A percentile compares a stretch with the other conserved stretches of the same genome.
These are phyloP conservation scores for Podocnemis expansa DNA, from an alignment of 2,113 vertebrate genomes.

Conservation along the genomic window DNA sequence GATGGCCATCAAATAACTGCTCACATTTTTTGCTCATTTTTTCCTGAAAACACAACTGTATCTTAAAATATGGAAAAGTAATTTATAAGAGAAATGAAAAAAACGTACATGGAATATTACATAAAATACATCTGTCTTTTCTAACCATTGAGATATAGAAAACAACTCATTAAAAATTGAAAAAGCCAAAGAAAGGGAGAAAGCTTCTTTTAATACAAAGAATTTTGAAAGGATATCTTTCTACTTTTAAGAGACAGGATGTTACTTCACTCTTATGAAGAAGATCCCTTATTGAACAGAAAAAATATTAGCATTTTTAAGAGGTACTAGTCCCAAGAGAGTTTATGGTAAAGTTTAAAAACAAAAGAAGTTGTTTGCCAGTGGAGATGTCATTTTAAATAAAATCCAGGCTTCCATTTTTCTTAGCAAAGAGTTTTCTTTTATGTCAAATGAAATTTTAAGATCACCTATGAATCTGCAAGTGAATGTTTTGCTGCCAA, in stretches of 20 bases:
- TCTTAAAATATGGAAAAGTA: constrained; percentile 88
- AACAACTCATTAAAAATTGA: constrained; percentile 73
- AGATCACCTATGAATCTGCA: constrained; percentile 81
- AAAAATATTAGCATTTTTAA: constrained; percentile 44
- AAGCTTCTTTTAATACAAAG: constrained; percentile 74
- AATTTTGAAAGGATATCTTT: constrained; percentile 53
- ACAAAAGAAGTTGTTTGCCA: constrained; percentile 58
- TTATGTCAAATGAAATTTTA: constrained; percentile 82
- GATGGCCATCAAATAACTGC: constrained; percentile 72
- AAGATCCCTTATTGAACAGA: constrained; percentile 36
- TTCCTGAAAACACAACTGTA: constrained; percentile 66
- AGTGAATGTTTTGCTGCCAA: constrained; percentile 77
- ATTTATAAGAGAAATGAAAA: constrained; percentile 84
- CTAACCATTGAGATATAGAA: constrained; percentile 74
- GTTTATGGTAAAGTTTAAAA: constrained; percentile 1
- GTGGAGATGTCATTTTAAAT: constrained; percentile 68
- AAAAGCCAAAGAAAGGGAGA: constrained; percentile 72
- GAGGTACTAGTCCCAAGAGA: constrained; percentile 29
- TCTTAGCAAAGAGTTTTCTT: constrained; percentile 68
- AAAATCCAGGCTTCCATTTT: constrained; percentile 71
- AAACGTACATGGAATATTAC: constrained; percentile 78
- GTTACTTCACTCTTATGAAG: constrained; percentile 59
- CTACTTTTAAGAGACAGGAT: constrained; percentile 53
- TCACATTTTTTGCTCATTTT: constrained; percentile 68
- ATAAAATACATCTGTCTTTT: constrained; percentile 82